phyloP scores from a whole-genome alignment of 2,113 vertebrate species.

The Galeopterus variegatus region DNA sequence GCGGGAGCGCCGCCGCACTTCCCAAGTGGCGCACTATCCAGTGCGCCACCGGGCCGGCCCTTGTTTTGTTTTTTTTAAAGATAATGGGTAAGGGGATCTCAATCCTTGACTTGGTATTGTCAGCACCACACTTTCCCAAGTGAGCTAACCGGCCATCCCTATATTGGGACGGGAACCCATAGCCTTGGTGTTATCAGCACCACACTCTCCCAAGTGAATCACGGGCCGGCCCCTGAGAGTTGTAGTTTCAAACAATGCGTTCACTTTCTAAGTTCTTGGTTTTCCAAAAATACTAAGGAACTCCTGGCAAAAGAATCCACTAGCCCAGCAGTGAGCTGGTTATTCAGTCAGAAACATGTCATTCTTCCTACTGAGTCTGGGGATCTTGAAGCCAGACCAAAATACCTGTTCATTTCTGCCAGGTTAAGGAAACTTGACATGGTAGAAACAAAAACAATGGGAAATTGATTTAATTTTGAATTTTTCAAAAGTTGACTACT shows the following conservation, averaged over 20 bases:
- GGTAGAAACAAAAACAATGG: not conserved
- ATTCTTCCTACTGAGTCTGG: constrained; percentile 17
- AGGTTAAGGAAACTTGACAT: not conserved
- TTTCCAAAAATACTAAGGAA: constrained; percentile 58
- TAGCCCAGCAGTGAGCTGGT: constrained; percentile 53
- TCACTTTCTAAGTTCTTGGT: constrained; percentile 41
- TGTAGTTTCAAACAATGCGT: not conserved
- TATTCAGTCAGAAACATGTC: constrained; percentile 44
- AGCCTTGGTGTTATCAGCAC: no score
- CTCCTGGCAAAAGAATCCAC: constrained; percentile 33
- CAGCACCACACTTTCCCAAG: no score
- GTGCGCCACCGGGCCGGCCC: no score
- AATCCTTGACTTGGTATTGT: no score
- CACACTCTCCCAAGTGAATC: no score
- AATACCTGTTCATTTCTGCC: constrained; percentile 42
- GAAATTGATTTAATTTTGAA: constrained; percentile 49
- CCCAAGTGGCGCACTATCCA: no score
- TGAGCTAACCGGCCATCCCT: no score
- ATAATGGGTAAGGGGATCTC: no score
- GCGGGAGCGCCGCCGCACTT: no score
- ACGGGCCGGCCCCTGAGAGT: not conserved
- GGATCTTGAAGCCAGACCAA: constrained; percentile 35
- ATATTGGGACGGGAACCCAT: no score
- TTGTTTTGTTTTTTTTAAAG: no score
- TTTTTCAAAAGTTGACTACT: not conserved